Evolutionary conservation across 2,113 vertebrate genomes (phyloP).

Genomic region (Microtus pennsylvanicus): DNA sequence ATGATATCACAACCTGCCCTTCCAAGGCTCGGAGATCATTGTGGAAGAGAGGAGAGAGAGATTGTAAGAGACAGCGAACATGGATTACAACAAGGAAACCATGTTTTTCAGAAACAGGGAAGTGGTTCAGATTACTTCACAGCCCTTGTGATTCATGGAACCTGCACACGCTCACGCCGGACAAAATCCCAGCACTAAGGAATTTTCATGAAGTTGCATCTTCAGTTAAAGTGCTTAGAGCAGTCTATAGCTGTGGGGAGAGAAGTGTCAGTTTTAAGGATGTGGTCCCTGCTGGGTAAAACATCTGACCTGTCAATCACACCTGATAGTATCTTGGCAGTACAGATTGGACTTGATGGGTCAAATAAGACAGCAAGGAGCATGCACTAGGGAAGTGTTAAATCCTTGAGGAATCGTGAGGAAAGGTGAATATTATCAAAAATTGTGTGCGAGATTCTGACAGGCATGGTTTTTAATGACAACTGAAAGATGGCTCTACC

Average conservation of each 20-base stretch:
- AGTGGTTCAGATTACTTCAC: neutral
- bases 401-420: neutral
- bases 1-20: neutral
- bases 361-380: neutral
- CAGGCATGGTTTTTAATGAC: neutral
- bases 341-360: neutral
- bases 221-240: neutral
- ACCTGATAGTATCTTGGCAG: neutral
- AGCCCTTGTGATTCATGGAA: neutral
- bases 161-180: neutral
- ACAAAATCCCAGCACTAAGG: neutral
- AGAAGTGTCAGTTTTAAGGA: neutral
- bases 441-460: neutral
- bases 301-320: neutral
- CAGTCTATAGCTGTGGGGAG: neutral
- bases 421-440: neutral
- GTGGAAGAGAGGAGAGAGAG: neutral
- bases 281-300: neutral
- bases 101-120: neutral
- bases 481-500: neutral
- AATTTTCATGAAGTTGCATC: neutral
- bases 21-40: neutral
- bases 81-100: neutral
- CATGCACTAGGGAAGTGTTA: neutral
- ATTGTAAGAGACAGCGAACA: neutral